Evolutionary conservation across 2,113 vertebrate genomes (phyloP), one percentile per base, ranked within the genome.

Genomic region (Scartelaos histophorus): DNA sequence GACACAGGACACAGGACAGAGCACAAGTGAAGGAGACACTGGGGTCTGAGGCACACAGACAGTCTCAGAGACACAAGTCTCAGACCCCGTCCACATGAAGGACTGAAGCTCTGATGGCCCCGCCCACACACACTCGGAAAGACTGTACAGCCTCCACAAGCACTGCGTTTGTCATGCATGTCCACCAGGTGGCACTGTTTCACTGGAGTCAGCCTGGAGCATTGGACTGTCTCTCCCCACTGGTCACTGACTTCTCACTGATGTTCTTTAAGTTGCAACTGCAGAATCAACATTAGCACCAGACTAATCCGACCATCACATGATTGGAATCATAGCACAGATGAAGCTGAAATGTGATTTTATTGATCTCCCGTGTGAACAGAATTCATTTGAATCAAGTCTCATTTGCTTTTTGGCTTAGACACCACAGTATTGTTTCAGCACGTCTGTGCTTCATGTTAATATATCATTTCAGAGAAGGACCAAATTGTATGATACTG

Each of bases 381-480:
- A 71, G 66, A 80, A 86, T 88, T 84, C 91, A 90, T 87, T 92
- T 88, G 90, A 94, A 91, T 95, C 93, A 82, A 58, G 73, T 88
- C 83, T 84, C 29, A 29, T 85, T 87, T 93, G 86, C 29, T 43
- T 65, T 16, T 82, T 82, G 77, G 35, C 5, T 71, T 95, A 93
- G 93, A 92, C 92, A 90, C 86, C 94, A 95, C 96, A 97, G 96
- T 97, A 95, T 97, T 97, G 92, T 92, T 93, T 90, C 87, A 91
- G 91, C 91, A 91, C 90, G 62, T 73, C 85, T 71, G 90, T 95
- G 94, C 95, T 94, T 93, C 94, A 95, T 94, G 94, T 96, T 96
- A 95, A 96, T 97, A 94, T 94, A 96, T 95, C 92, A 82, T 80
- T 91, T 91, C 94, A 95, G 95, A 94, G 94, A 96, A 95, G 97